Conservation (phyloP, 2,113 vertebrate species). For the Oncorhynchus gorbuscha region DNA sequence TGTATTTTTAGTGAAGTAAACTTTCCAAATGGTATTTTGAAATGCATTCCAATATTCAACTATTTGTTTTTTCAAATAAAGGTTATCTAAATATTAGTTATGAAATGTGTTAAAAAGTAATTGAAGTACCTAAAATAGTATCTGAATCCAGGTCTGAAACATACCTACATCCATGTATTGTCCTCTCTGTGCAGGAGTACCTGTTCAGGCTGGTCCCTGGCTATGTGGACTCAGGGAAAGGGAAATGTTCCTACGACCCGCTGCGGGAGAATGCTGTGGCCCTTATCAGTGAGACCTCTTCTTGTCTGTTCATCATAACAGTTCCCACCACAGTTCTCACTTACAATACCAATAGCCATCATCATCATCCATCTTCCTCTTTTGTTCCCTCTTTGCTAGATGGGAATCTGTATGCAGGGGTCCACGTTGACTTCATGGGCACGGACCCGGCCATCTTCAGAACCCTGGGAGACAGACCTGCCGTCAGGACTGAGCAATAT, state of each 20-base stretch:
- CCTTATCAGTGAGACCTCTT: conserved; percentile 61
- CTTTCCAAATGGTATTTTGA: no score
- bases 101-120: no score
- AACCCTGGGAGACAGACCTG: conserved; percentile 65
- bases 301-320: neutral
- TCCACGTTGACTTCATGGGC: conserved; percentile 76
- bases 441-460: conserved; percentile 72
- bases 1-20: no score
- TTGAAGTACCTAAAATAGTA: no score
- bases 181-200: conserved; percentile 62
- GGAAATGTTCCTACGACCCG: conserved; percentile 72
- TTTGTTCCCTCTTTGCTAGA: conserved; percentile 45
- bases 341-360: neutral
- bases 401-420: conserved; percentile 71
- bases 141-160: no score
- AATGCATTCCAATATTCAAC: no score
- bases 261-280: conserved; percentile 64
- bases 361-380: conserved; percentile 15
- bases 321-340: no score
- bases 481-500: conserved; percentile 72
- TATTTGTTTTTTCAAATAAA: no score
- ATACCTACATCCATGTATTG: neutral
- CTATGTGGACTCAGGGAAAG: conserved; percentile 67
- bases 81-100: no score
- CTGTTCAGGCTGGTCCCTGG: conserved; percentile 68